Percentiles rank a stretch among this genome's conserved stretches.
phyloP scores from a whole-genome alignment of 2,888 invertebrate species.

The Petrolisthes manimaculis region DNA sequence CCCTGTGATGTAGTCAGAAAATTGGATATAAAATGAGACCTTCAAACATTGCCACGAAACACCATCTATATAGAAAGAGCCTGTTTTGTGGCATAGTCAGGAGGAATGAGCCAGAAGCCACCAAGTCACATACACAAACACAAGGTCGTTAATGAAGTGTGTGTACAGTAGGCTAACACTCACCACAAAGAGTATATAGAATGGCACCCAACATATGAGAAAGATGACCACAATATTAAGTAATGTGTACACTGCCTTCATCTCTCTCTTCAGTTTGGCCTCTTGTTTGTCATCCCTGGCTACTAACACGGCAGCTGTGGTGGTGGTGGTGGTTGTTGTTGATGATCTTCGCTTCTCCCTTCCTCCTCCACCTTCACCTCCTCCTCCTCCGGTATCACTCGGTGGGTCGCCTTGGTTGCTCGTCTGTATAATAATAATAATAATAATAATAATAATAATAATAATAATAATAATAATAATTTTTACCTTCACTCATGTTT shows the following conservation, averaged over 20 bases:
- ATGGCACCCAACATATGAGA: slow-evolving; percentile 66
- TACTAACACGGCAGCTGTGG: slow-evolving; percentile 6
- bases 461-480: too few relatives aligned
- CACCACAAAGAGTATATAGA: slow-evolving; percentile 66
- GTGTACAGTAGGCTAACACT: background rate
- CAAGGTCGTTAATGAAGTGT: too few relatives aligned
- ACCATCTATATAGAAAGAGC: too few relatives aligned
- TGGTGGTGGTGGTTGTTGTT: background rate
- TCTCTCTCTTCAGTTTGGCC: slow-evolving; percentile 56
- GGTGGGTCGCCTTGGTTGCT: slow-evolving; percentile 14
- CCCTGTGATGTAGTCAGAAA: too few relatives aligned
- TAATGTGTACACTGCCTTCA: slow-evolving; percentile 65
- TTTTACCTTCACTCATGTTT: too few relatives aligned
- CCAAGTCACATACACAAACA: too few relatives aligned
- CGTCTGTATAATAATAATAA: background rate
- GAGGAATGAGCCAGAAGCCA: too few relatives aligned
- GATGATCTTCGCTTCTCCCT: background rate
- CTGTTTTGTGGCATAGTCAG: too few relatives aligned
- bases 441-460: too few relatives aligned
- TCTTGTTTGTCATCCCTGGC: slow-evolving; percentile 42
- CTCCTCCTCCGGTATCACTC: background rate
- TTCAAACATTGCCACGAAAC: too few relatives aligned
- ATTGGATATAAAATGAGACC: too few relatives aligned
- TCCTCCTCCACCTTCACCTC: background rate
- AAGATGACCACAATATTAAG: slow-evolving; percentile 65